Percentiles rank a stretch among this genome's conserved stretches.
phyloP scores from a whole-genome alignment of 1,140 invertebrate species.

The Aradophagus sp. region DNA sequence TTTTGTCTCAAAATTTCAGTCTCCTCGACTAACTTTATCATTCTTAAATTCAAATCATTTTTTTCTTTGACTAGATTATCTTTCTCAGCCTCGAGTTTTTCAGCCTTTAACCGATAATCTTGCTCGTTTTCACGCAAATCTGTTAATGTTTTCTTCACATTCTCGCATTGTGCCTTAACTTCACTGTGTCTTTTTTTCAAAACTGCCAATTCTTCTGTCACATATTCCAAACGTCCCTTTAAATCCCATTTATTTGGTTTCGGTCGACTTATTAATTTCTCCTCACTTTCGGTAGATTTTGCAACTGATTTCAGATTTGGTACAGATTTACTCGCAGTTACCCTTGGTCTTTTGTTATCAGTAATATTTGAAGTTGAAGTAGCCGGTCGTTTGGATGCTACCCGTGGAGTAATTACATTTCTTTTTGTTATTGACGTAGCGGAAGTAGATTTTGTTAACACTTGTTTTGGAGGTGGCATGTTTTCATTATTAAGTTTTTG shows the following conservation, averaged over 20 bases:
- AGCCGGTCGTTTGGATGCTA: conserved; percentile 61
- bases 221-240: conserved; percentile 63
- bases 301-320: conserved; percentile 8
- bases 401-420: conserved; percentile 28
- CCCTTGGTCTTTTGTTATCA: conserved; percentile 58
- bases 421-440: conserved; percentile 48
- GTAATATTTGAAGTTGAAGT: conserved; percentile 11
- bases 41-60: conserved; percentile 58
- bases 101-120: conserved; percentile 61
- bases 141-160: conserved; percentile 74
- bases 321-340: conserved; percentile 6
- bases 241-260: conserved; percentile 67
- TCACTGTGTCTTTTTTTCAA: conserved; percentile 77
- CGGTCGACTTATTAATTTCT: conserved; percentile 31
- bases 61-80: conserved; percentile 56
- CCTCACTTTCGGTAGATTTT: neutral
- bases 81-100: conserved; percentile 63
- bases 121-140: conserved; percentile 62
- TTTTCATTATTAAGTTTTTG: conserved; percentile 60
- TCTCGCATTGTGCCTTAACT: conserved; percentile 73
- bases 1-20: neutral
- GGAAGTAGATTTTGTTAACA: conserved; percentile 57
- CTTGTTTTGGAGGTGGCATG: conserved; percentile 53
- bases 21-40: conserved; percentile 60
- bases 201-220: conserved; percentile 56